These are phyloP conservation scores for Scaptomyza pallida DNA, from an alignment of 1,140 invertebrate species.

Conservation along the genomic window DNA sequence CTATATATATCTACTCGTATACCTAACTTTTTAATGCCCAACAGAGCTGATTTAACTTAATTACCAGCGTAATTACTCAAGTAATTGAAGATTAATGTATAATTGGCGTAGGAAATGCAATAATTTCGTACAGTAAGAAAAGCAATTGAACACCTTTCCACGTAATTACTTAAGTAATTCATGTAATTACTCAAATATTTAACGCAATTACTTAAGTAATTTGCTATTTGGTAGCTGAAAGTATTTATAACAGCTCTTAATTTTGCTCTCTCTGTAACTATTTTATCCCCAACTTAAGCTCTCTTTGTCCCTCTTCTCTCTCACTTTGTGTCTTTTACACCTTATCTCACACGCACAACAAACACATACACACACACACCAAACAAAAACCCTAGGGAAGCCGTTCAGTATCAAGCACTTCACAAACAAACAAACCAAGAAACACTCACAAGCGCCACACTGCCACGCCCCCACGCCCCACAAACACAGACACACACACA, in stretches of 20 bases:
- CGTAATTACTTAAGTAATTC: background rate
- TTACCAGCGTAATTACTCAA: slow-evolving; percentile 5
- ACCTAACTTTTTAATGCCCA: slow-evolving; percentile 7
- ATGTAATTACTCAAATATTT: too few relatives aligned
- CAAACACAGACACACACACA: slow-evolving; percentile 3
- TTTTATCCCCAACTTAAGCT: slow-evolving; percentile 11
- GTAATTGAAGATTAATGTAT: too few relatives aligned
- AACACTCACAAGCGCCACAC: slow-evolving; percentile 6
- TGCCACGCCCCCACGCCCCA: slow-evolving; percentile 6
- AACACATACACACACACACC: slow-evolving; percentile 3
- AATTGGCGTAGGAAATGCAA: too few relatives aligned
- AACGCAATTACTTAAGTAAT: background rate
- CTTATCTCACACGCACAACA: background rate
- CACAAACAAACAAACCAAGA: background rate
- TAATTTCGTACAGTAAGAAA: too few relatives aligned
- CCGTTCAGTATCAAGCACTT: slow-evolving; percentile 8
- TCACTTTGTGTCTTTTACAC: background rate
- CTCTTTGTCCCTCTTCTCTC: slow-evolving; percentile 6
- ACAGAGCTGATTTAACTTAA: background rate
- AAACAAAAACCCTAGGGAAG: background rate
- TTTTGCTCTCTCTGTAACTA: slow-evolving; percentile 5
- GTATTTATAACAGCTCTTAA: slow-evolving; percentile 6
- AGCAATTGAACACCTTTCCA: too few relatives aligned
- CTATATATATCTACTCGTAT: slow-evolving; percentile 28
- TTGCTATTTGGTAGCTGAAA: background rate